Evolutionary conservation across 1,140 invertebrate genomes (phyloP), one percentile per base, ranked within the genome.

Genomic region (Heterodera schachtii): DNA sequence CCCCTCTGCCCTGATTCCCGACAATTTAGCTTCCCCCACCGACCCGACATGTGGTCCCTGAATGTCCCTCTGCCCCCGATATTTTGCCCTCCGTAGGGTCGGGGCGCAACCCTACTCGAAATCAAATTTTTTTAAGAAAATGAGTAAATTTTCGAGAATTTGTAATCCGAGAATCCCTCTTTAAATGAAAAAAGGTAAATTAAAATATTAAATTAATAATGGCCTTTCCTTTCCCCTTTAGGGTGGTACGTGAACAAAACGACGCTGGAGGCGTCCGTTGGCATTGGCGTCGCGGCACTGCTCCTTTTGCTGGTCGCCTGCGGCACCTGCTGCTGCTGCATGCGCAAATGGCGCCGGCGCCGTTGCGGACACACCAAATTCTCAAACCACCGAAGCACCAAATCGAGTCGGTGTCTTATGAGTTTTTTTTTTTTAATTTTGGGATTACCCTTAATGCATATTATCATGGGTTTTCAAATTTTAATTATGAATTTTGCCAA

Each of bases 351-450:
- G 69, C 4, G 21, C 21, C 16, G 69, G 13, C 64, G 76, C 16
- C 21, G 76, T 49, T 11, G 44, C 11, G 76, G 76, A 16, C 76
- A 71, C 46, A 21, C 76, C 13, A 78, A 78, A 46, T 46, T 78
- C 64, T 78, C 60, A 43, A 78, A 57, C 67, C 57, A 52, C 2
- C 31, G 31, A 31, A 57, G 75, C 16, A 46, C 31, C 47, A 69
- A 69, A 69, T 46, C 76, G 11, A 78, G 70, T 52, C 41, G 74
- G 31, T 31, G 31, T 31, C 31, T n/a, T n/a, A n/a, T n/a, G n/a
- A n/a, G n/a, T n/a, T n/a, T n/a, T n/a, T n/a, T n/a, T n/a, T n/a
- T n/a, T n/a, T n/a, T n/a, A n/a, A n/a, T n/a, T n/a, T n/a, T n/a
- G n/a, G n/a, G n/a, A n/a, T n/a, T n/a, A n/a, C n/a, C n/a, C n/a